Evolutionary conservation across 2,888 invertebrate genomes (phyloP).

Genomic region (Netelia fuscicornis): DNA sequence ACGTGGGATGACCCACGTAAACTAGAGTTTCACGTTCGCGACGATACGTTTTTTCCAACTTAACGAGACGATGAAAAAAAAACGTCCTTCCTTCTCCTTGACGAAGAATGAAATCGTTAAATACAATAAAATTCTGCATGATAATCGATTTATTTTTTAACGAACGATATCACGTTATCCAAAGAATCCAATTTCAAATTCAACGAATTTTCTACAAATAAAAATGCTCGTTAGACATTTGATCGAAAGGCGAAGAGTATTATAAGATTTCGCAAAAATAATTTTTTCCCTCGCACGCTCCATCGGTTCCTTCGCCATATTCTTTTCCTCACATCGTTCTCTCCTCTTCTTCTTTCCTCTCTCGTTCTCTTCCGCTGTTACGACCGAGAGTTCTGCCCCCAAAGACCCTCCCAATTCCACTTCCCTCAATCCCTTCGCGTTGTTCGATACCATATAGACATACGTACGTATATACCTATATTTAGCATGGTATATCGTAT

Average conservation of each 20-base stretch:
- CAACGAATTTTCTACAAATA: too few species aligned
- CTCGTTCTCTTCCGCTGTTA: slow-evolving; percentile 52
- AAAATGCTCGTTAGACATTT: background rate
- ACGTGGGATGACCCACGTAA: slow-evolving; percentile 14
- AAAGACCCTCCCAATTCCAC: slow-evolving; percentile 70
- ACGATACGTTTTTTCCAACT: background rate
- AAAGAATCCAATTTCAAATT: background rate
- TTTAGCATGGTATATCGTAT: slow-evolving; percentile 1
- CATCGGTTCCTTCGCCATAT: slow-evolving; percentile 60
- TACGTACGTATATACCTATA: slow-evolving; percentile 26
- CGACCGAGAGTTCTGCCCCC: slow-evolving; percentile 61
- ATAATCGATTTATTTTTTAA: background rate
- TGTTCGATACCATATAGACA: slow-evolving; percentile 37
- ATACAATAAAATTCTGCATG: background rate
- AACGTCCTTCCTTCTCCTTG: slow-evolving; percentile 3
- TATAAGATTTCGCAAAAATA: background rate
- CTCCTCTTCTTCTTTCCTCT: slow-evolving; percentile 64
- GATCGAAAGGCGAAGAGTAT: background rate
- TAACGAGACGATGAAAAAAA: background rate
- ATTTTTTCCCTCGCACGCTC: slow-evolving; percentile 39
- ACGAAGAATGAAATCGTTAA: background rate
- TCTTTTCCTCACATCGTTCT: slow-evolving; percentile 57
- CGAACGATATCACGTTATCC: background rate
- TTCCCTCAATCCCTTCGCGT: slow-evolving; percentile 64
- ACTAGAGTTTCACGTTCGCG: slow-evolving; percentile 1